phyloP scores from a whole-genome alignment of 2,797 vertebrate genomes.

The Serranus cabrilla region DNA sequence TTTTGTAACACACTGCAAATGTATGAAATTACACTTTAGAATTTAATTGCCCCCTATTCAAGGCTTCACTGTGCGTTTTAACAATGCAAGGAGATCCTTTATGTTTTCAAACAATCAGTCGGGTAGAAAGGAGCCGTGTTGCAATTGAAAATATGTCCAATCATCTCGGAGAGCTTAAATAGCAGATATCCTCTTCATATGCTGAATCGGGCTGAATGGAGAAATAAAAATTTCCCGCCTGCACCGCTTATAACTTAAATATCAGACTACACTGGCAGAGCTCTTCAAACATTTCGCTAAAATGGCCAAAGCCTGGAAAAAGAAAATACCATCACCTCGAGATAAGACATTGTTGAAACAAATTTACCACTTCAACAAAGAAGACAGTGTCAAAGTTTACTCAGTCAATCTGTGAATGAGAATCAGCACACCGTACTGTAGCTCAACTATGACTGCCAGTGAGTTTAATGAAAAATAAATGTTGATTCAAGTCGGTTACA shows the following conservation, averaged over 20 bases:
- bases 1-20: slow-evolving; percentile 78
- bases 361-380: slow-evolving; percentile 59
- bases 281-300: slow-evolving; percentile 47
- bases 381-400: slow-evolving; percentile 67
- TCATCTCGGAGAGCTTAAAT: slow-evolving; percentile 71
- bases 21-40: slow-evolving; percentile 83
- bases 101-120: slow-evolving; percentile 79
- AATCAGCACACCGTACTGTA: slow-evolving; percentile 50
- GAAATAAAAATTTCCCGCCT: slow-evolving; percentile 37
- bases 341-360: slow-evolving; percentile 69
- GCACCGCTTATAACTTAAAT: slow-evolving; percentile 45
- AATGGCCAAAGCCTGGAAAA: slow-evolving; percentile 30
- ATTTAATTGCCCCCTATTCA: slow-evolving; percentile 91
- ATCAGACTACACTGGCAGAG: slow-evolving; percentile 17
- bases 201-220: slow-evolving; percentile 50
- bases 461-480: slow-evolving; percentile 79
- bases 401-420: slow-evolving; percentile 67
- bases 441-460: slow-evolving; percentile 50
- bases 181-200: slow-evolving; percentile 61
- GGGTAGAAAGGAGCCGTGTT: slow-evolving; percentile 70
- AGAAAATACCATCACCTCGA: slow-evolving; percentile 34
- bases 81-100: slow-evolving; percentile 78
- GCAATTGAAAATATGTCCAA: slow-evolving; percentile 75
- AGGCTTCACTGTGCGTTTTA: slow-evolving; percentile 71
- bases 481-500: slow-evolving; percentile 69